Conservation (phyloP, 1,140 invertebrate species). For the Teleopsis dalmanni region DNA sequence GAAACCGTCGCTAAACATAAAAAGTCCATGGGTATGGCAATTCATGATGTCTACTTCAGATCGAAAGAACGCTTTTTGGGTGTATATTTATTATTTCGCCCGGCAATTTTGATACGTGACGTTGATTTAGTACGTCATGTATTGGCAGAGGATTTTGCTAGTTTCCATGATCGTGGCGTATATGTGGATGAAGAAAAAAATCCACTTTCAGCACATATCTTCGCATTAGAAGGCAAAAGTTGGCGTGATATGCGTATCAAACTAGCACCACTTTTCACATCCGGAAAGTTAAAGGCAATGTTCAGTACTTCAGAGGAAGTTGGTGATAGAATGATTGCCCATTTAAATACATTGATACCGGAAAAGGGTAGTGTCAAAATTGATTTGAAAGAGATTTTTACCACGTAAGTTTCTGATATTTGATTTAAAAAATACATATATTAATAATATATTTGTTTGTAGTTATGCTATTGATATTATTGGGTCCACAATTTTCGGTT, state of each 20-base stretch:
- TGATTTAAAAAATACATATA: background rate
- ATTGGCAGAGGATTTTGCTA: constrained; percentile 43
- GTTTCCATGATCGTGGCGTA: constrained; percentile 44
- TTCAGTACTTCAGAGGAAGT: constrained; percentile 45
- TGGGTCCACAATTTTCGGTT: constrained; percentile 30
- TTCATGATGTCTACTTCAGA: constrained; percentile 26
- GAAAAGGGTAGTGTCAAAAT: constrained; percentile 20
- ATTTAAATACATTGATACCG: constrained; percentile 20
- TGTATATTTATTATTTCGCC: constrained; percentile 38
- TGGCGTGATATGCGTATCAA: constrained; percentile 50
- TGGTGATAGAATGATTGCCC: constrained; percentile 35
- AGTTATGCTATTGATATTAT: constrained; percentile 36
- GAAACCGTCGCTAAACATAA: constrained; percentile 18
- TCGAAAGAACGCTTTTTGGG: constrained; percentile 31
- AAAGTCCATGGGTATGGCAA: constrained; percentile 28
- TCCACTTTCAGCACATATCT: constrained; percentile 41
- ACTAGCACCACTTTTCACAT: constrained; percentile 51
- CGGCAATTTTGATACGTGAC: constrained; percentile 45
- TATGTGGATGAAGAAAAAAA: constrained; percentile 38
- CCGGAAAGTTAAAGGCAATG: constrained; percentile 52
- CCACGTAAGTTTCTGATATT: constrained; percentile 12
- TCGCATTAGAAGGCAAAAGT: constrained; percentile 42
- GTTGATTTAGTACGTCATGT: constrained; percentile 44
- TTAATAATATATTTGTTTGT: background rate
- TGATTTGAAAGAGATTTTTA: constrained; percentile 24